phyloP scores from a whole-genome alignment of 2,797 vertebrate species.

The Eulemur albifrons region DNA sequence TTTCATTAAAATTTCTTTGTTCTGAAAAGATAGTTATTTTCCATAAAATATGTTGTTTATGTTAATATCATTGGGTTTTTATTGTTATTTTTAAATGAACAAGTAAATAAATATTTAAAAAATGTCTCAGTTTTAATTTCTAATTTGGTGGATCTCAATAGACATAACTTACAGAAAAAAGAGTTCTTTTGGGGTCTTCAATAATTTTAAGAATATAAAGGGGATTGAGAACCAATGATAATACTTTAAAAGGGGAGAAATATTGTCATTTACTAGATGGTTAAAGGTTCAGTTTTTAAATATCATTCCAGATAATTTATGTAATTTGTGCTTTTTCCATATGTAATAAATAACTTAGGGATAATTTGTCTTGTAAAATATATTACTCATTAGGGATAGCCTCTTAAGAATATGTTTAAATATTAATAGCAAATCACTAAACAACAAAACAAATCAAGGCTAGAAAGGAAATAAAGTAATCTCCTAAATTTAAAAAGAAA shows the following conservation, averaged over 20 bases:
- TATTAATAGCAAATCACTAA: conserved; percentile 41
- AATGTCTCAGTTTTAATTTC: background rate
- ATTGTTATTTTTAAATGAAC: background rate
- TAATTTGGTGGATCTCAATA: background rate
- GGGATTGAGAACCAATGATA: background rate
- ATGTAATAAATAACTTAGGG: background rate
- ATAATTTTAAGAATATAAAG: background rate
- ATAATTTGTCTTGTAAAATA: conserved; percentile 27
- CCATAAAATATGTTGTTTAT: background rate
- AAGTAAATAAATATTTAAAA: background rate
- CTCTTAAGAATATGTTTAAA: conserved; percentile 56
- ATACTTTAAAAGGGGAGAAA: background rate
- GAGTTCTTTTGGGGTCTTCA: background rate
- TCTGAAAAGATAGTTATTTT: background rate
- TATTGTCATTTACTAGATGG: background rate
- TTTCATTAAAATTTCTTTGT: conserved; percentile 26
- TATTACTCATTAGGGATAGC: background rate
- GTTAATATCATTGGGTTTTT: background rate
- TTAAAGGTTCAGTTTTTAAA: background rate
- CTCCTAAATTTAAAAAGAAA: conserved; percentile 26
- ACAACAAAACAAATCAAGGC: conserved; percentile 33
- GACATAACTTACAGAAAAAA: background rate
- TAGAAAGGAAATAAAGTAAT: conserved; percentile 12
- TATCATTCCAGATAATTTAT: background rate
- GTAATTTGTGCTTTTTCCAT: background rate